A percentile compares a stretch with the other conserved stretches of the same genome.
These are phyloP conservation scores for Calephelis virginiensis DNA, from an alignment of 1,140 invertebrate species.

Conservation along the genomic window DNA sequence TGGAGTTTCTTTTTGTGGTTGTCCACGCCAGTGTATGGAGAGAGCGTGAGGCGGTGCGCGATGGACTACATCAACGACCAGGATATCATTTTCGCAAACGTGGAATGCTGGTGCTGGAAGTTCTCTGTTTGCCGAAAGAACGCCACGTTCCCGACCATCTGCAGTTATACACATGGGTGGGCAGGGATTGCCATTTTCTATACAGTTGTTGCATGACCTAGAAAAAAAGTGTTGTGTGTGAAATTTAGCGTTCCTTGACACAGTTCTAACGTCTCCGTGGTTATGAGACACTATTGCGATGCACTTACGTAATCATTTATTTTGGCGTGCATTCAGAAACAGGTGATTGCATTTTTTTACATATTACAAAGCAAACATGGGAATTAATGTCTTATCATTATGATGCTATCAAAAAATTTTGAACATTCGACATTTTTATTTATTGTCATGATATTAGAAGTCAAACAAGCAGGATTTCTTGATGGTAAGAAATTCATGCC, in stretches of 20 bases:
- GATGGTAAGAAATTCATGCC: too few species aligned
- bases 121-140: conserved; percentile 89
- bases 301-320: background rate
- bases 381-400: too few species aligned
- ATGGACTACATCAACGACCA: conserved; percentile 91
- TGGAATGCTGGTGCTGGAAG: conserved; percentile 91
- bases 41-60: conserved; percentile 84
- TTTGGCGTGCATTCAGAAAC: too few species aligned
- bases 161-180: conserved; percentile 83
- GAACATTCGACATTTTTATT: too few species aligned
- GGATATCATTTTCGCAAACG: conserved; percentile 91
- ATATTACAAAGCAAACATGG: background rate
- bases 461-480: too few species aligned
- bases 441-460: too few species aligned
- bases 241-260: background rate
- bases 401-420: too few species aligned
- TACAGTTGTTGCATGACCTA: conserved; percentile 83
- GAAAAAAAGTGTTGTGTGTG: conserved; percentile 20
- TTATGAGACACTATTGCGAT: background rate
- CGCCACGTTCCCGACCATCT: conserved; percentile 84
- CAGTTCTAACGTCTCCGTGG: background rate
- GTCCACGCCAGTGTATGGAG: conserved; percentile 91
- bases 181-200: conserved; percentile 80
- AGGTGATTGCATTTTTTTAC: too few species aligned
- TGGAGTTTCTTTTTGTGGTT: conserved; percentile 87